A percentile compares a stretch with the other conserved stretches of the same genome.
Conservation (phyloP, 2,797 vertebrate genomes). For the Sphenodon punctatus region DNA sequence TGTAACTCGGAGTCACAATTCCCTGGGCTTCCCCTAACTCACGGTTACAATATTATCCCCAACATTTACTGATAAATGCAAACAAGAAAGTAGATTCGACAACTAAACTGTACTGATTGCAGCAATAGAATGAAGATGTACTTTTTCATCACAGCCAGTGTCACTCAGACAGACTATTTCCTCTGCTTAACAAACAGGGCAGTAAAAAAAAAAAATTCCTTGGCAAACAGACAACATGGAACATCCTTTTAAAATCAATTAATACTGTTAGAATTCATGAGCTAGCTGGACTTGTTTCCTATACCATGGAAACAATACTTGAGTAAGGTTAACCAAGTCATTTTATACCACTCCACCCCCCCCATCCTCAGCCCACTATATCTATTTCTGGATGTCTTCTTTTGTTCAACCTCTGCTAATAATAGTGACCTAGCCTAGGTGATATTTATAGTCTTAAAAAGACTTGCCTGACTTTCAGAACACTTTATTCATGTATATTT, state of each 20-base stretch:
- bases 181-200: conserved; percentile 71
- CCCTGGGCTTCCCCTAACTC: conserved; percentile 7
- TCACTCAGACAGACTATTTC: conserved; percentile 70
- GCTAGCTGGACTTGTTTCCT: conserved; percentile 76
- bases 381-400: conserved; percentile 86
- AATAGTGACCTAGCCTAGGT: conserved; percentile 83
- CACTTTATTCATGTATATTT: conserved; percentile 89
- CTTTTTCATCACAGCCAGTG: conserved; percentile 70
- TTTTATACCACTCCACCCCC: conserved; percentile 61
- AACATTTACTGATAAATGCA: conserved; percentile 36
- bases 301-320: conserved; percentile 85
- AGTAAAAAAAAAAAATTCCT: conserved; percentile 78
- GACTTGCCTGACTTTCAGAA: conserved; percentile 76
- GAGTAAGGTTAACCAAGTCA: conserved; percentile 82
- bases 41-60: not conserved
- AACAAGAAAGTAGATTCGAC: conserved; percentile 42
- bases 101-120: not conserved
- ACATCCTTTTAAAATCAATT: conserved; percentile 79
- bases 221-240: conserved; percentile 71
- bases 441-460: conserved; percentile 90
- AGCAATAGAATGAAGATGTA: conserved; percentile 61
- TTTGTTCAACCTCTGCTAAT: conserved; percentile 92
- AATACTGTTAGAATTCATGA: conserved; percentile 79
- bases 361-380: conserved; percentile 67
- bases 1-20: conserved; percentile 32